Evolutionary conservation across 2,888 invertebrate genomes (phyloP), one percentile per base, ranked within the genome.

Genomic region (Acleris emargana): DNA sequence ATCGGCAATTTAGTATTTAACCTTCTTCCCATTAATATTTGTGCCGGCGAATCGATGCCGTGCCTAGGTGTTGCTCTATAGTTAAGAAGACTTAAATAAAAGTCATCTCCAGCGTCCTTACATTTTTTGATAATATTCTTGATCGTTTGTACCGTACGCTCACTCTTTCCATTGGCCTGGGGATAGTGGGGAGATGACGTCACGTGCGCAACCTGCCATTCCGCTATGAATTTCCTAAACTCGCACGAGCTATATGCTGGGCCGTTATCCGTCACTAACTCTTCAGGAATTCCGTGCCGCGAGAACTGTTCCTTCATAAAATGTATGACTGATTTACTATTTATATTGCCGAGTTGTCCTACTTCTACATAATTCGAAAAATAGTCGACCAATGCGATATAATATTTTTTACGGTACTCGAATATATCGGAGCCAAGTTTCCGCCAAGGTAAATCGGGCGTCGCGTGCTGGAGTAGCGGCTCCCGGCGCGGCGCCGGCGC

Each of bases 401-500:
- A 42, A 22, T 50, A 22, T n/a, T 59, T 59, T n/a, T 51, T 51
- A 9, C 25, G 16, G 4, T 51, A 59, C n/a, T 59, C 59, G 22
- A 59, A 59, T 1, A 59, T 16, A 42, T 59, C 59, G 0, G 51
- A 51, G 0, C 42, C 59, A 4, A 51, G 38, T 17, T 51, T 59
- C 11, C 9, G 50, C 59, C 59, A 59, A 2, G 59, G 59, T 1
- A 28, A 1, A n/a, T 59, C 55, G 5, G 59, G 59, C 22, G 51
- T 5, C 1, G 20, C 20, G 9, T 59, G 58, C 17, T 67, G 69
- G 0, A 69, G 20, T 57, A 76, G 42, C 0, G 75, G 71, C 43
- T 74, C 69, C 1, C 68, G 67, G 7, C 54, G 54, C 11, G 73
- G 72, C 3, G 45, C 25, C 11, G 67, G 43, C 16, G 69, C 64